Percentiles rank a stretch among this genome's conserved stretches.
Conservation (phyloP, 2,888 invertebrate species). For the Eupelmus urozonus region DNA sequence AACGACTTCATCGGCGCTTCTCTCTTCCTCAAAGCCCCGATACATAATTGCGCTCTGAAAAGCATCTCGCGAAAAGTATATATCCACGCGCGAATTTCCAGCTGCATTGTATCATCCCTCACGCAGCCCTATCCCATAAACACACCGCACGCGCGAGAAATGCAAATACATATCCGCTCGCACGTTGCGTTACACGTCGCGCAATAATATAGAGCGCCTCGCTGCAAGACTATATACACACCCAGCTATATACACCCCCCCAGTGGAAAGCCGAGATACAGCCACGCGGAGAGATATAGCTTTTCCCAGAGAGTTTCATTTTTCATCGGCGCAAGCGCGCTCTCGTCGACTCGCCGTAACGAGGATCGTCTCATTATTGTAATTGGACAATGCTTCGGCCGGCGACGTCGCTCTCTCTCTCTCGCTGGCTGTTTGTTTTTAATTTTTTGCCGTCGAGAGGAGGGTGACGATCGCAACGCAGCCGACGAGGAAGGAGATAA, state of each 20-base stretch:
- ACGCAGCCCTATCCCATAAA: neutral
- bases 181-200: slow-evolving; percentile 73
- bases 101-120: neutral
- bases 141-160: slow-evolving; percentile 59
- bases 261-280: neutral
- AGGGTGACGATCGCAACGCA: neutral
- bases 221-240: neutral
- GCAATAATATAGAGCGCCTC: slow-evolving; percentile 69
- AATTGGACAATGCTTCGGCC: slow-evolving; percentile 69
- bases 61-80: neutral
- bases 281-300: slow-evolving; percentile 10
- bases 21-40: slow-evolving; percentile 4
- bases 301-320: slow-evolving; percentile 59
- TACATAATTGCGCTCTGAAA: slow-evolving; percentile 35
- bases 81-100: neutral
- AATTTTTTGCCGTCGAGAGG: slow-evolving; percentile 53
- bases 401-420: slow-evolving; percentile 48
- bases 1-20: neutral
- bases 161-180: slow-evolving; percentile 73
- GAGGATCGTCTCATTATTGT: slow-evolving; percentile 70
- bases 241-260: neutral
- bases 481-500: slow-evolving; percentile 30
- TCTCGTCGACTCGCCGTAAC: slow-evolving; percentile 60
- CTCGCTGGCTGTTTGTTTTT: slow-evolving; percentile 61
- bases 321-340: slow-evolving; percentile 60